Base-by-base conservation (phyloP, 2,113 vertebrate genomes). In the Rhabdornis inornatus region DNA sequence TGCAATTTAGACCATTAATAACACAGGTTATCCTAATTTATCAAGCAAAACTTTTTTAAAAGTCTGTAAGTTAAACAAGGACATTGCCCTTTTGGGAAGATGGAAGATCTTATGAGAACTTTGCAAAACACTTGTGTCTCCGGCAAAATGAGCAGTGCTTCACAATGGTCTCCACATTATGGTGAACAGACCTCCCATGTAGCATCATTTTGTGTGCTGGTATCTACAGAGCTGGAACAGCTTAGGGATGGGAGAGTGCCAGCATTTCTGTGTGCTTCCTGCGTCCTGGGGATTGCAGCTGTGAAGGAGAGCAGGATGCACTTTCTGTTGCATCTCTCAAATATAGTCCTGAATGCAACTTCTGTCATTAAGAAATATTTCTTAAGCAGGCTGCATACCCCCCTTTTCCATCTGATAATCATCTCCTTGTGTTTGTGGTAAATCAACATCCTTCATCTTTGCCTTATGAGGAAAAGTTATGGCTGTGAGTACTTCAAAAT, bases 371-470 rank as follows among this genome's bases (percentile, higher is more conserved):
- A 94, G 96, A 97, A 97, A 84, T 92, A 87, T 81, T 98, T 90
- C 83, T 91, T 96, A 96, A 97, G 97, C 91, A 95, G 89, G 94
- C 71, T 95, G 88, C 93, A 92, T 93, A 91, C 59, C 79, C 95
- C 92, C 71, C 66, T 91, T 98, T 97, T 97, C 97, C 97, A 68
- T 97, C 92, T 95, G 93, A 95, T 96, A 97, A 97, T 95, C 91
- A 96, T 96, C 92, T 97, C 96, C 96, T 97, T 95, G 96, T 97
- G 95, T 97, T 96, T 92, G 88, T 79, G 68, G 91, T 95, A 97
- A 97, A 79, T 92, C 92, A 92, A 96, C 90, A 97, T 97, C 92
- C 97, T 95, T 98, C 93, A 84, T 96, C 95, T 87, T 97, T 97
- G 95, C 96, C 97, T 95, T 96, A 97, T 95, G 96, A 92, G 91